Evolutionary conservation across 2,888 invertebrate species (phyloP).

Genomic region (Parapristionchus giblindavisi): DNA sequence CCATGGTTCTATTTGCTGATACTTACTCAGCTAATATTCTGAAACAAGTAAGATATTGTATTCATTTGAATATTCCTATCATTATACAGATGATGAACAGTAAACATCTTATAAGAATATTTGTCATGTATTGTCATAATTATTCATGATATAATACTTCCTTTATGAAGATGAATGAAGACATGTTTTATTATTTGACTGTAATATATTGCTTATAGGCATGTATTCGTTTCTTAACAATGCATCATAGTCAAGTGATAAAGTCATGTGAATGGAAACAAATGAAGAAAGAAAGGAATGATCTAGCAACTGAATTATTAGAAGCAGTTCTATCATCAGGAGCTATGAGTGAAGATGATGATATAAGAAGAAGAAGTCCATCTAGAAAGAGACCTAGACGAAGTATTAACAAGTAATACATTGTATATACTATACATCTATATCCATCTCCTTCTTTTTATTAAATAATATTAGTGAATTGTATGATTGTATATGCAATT

Average conservation of each 20-base stretch:
- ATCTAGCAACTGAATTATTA: constrained; percentile 61
- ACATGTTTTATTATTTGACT: no score
- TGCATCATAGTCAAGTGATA: constrained; percentile 57
- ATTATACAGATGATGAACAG: no score
- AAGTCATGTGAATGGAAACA: constrained; percentile 59
- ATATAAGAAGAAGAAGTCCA: constrained; percentile 35
- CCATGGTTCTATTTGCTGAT: constrained; percentile 58
- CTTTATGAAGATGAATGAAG: no score
- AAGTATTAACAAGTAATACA: constrained; percentile 3
- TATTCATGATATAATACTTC: no score
- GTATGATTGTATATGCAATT: no score
- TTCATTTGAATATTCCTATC: not conserved
- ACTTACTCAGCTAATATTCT: constrained; percentile 52
- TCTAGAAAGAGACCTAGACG: constrained; percentile 46
- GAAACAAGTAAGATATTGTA: constrained; percentile 41
- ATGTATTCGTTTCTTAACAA: constrained; percentile 54
- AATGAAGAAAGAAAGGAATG: constrained; percentile 56
- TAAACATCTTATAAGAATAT: no score
- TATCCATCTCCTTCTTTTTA: no score
- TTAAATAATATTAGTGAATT: no score
- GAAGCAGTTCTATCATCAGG: constrained; percentile 56
- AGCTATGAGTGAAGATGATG: constrained; percentile 42
- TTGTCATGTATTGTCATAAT: no score
- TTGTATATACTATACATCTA: constrained; percentile 9
- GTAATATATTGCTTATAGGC: no score